Conservation (phyloP, 2,797 vertebrate species). For the Rhabdomys pumilio region DNA sequence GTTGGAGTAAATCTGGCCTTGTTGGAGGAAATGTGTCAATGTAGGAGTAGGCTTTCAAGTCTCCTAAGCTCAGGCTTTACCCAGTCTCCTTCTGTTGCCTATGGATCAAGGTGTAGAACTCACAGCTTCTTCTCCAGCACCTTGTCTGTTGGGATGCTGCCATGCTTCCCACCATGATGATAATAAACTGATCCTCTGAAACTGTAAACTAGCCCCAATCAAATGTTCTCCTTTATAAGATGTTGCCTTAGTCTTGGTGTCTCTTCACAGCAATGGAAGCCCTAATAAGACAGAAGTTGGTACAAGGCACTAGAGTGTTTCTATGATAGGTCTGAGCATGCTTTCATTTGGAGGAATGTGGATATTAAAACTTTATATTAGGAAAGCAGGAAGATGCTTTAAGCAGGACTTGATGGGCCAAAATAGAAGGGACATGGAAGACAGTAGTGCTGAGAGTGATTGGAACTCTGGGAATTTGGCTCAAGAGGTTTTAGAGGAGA, state of each 20-base stretch:
- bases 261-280: neutral
- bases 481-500: neutral
- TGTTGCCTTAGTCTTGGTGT: neutral
- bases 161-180: neutral
- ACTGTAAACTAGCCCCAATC: neutral
- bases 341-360: neutral
- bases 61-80: neutral
- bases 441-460: neutral
- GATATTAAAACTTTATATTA: neutral
- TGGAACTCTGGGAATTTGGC: neutral
- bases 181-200: neutral
- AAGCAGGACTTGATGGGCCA: neutral
- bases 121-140: neutral
- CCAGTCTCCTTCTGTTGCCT: neutral
- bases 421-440: neutral
- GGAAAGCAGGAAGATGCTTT: neutral
- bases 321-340: neutral
- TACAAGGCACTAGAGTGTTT: neutral
- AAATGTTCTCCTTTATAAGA: neutral
- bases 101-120: neutral
- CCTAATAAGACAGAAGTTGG: neutral
- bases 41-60: neutral
- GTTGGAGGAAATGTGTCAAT: neutral
- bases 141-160: neutral
- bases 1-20: neutral